phyloP scores from a whole-genome alignment of 2,888 invertebrate species.

The Drosophila kanekoi region DNA sequence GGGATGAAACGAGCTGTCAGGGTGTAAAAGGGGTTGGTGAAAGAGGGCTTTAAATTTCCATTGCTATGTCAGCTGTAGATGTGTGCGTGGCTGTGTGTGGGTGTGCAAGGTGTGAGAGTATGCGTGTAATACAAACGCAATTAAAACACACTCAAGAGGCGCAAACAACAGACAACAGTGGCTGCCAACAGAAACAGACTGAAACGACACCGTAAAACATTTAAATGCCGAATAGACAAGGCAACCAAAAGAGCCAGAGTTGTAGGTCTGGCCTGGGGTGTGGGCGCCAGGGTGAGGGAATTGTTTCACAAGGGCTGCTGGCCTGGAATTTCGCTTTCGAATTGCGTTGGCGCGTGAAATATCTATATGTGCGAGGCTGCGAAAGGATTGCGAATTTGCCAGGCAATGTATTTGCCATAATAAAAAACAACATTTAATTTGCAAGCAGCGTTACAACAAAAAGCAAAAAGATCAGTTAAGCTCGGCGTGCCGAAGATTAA shows the following conservation, averaged over 20 bases:
- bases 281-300: neutral
- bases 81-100: slow-evolving; percentile 19
- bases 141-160: slow-evolving; percentile 79
- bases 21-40: slow-evolving; percentile 34
- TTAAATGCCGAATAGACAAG: slow-evolving; percentile 78
- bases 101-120: slow-evolving; percentile 38
- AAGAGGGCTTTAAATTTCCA: slow-evolving; percentile 74
- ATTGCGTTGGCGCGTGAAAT: slow-evolving; percentile 77
- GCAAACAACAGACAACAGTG: slow-evolving; percentile 73
- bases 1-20: slow-evolving; percentile 46
- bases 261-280: neutral
- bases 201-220: slow-evolving; percentile 78
- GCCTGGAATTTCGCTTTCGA: slow-evolving; percentile 76
- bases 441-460: slow-evolving; percentile 18
- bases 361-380: slow-evolving; percentile 38
- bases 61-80: slow-evolving; percentile 43
- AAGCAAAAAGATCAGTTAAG: neutral
- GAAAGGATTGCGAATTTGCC: slow-evolving; percentile 72
- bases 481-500: neutral
- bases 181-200: slow-evolving; percentile 33
- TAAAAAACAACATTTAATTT: slow-evolving; percentile 54
- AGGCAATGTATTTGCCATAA: slow-evolving; percentile 59
- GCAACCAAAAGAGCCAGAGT: slow-evolving; percentile 31
- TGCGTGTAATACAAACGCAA: slow-evolving; percentile 80
- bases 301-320: slow-evolving; percentile 20